These are phyloP conservation scores for Penaeus indicus DNA, from an alignment of 1,140 invertebrate genomes.

Conservation along the genomic window DNA sequence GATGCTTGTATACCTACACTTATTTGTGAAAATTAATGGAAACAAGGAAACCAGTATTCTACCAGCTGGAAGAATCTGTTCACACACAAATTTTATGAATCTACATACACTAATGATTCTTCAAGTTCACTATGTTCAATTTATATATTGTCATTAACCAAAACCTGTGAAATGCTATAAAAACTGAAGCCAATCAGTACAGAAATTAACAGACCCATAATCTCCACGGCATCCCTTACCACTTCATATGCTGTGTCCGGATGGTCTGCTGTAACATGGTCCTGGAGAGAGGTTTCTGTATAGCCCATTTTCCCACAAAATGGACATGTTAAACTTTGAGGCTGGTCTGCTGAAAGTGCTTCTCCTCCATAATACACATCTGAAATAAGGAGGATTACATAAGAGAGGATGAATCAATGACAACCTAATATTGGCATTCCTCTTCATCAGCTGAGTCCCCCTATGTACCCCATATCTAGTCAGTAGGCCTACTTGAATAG, in stretches of 20 bases:
- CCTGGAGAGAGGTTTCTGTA: slow-evolving; percentile 90
- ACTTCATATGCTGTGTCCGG: slow-evolving; percentile 88
- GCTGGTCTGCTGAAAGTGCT: slow-evolving; percentile 86
- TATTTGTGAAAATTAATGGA: no score
- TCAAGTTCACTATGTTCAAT: no score
- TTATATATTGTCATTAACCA: no score
- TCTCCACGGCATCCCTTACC: slow-evolving; percentile 72
- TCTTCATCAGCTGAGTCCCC: neutral
- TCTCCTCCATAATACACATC: slow-evolving; percentile 96
- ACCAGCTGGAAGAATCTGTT: no score
- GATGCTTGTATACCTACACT: no score
- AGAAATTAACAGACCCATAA: neutral
- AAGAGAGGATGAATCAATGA: neutral
- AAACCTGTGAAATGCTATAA: neutral
- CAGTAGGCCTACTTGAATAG: no score
- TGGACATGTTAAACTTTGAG: slow-evolving; percentile 96
- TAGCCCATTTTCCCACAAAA: slow-evolving; percentile 97
- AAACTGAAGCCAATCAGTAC: neutral
- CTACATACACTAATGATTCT: no score
- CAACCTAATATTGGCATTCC: slow-evolving; percentile 1
- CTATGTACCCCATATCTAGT: no score
- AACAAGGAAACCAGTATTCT: no score
- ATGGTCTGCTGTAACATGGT: slow-evolving; percentile 90
- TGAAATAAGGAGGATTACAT: slow-evolving; percentile 73
- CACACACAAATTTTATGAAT: no score